phyloP scores from a whole-genome alignment of 2,888 invertebrate genomes.

The Marasmarcha lunaedactyla region DNA sequence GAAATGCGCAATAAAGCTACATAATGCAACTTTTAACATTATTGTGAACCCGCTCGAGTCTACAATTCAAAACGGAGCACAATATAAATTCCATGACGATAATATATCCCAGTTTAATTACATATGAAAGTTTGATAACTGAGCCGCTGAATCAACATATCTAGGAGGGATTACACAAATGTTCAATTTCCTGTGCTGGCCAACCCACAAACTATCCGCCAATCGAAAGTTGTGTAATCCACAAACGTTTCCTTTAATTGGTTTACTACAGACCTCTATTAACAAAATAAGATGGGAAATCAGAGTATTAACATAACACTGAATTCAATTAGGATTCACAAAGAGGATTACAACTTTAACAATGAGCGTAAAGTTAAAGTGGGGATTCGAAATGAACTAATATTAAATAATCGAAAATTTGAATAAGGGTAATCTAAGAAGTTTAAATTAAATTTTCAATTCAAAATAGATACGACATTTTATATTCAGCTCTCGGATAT shows the following conservation, averaged over 20 bases:
- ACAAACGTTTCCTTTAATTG: slow-evolving; percentile 65
- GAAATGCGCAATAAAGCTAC: slow-evolving; percentile 45
- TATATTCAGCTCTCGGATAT: neutral
- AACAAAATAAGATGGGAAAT: slow-evolving; percentile 70
- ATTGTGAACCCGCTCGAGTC: neutral
- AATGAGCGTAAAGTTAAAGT: slow-evolving; percentile 63
- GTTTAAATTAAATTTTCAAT: slow-evolving; percentile 48
- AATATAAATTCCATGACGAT: too few relatives aligned
- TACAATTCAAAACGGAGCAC: too few relatives aligned
- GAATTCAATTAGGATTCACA: slow-evolving; percentile 68
- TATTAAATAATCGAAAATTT: slow-evolving; percentile 63
- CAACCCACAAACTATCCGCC: slow-evolving; percentile 46
- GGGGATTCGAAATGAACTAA: slow-evolving; percentile 55
- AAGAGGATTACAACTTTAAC: slow-evolving; percentile 71
- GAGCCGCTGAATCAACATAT: neutral
- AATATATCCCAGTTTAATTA: too few relatives aligned
- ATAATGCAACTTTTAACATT: slow-evolving; percentile 23
- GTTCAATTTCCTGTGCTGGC: slow-evolving; percentile 38
- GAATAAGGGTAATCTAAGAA: slow-evolving; percentile 45
- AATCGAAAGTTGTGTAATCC: slow-evolving; percentile 61
- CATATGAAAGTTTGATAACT: neutral
- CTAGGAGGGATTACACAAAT: slow-evolving; percentile 27
- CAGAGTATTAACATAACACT: slow-evolving; percentile 70
- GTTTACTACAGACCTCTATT: slow-evolving; percentile 68
- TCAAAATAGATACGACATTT: neutral